A percentile compares a stretch with the other conserved stretches of the same genome.
Conservation (phyloP, 2,888 invertebrate genomes). For the Sabatieria punctata region DNA sequence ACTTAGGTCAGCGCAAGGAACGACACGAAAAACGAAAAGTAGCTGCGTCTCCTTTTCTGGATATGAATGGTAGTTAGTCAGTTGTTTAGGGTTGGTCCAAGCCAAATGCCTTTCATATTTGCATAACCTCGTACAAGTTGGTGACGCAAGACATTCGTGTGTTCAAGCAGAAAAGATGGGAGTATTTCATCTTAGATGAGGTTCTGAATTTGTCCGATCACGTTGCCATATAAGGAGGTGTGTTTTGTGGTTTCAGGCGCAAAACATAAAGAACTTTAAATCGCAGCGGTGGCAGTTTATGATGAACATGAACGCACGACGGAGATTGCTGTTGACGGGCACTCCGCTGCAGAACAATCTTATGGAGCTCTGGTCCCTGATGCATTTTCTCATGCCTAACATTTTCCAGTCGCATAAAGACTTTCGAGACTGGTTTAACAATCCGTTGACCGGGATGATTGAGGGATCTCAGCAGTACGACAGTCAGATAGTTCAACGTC, state of each 20-base stretch:
- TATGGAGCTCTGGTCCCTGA: slow-evolving; percentile 90
- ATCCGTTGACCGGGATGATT: slow-evolving; percentile 87
- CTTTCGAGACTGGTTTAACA: slow-evolving; percentile 93
- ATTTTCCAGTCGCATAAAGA: slow-evolving; percentile 89
- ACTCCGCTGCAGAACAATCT: slow-evolving; percentile 88
- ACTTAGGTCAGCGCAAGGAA: slow-evolving; percentile 91
- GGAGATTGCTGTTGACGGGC: slow-evolving; percentile 68
- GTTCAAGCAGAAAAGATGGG: slow-evolving; percentile 92
- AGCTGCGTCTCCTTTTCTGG: slow-evolving; percentile 19
- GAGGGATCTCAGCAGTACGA: slow-evolving; percentile 80
- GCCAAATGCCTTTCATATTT: slow-evolving; percentile 72
- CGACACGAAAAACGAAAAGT: slow-evolving; percentile 43
- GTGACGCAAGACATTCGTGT: slow-evolving; percentile 96
- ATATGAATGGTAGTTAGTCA: slow-evolving; percentile 8
- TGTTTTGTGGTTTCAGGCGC: slow-evolving; percentile 49
- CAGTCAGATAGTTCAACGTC: slow-evolving; percentile 63
- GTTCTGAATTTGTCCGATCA: slow-evolving; percentile 19
- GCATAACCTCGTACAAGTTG: slow-evolving; percentile 45
- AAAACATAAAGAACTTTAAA: slow-evolving; percentile 98
- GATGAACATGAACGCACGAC: slow-evolving; percentile 77
- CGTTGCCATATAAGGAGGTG: not conserved
- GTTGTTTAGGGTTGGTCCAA: slow-evolving; percentile 71
- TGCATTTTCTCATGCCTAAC: slow-evolving; percentile 95
- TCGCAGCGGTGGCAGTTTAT: slow-evolving; percentile 95
- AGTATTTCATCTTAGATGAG: slow-evolving; percentile 84